These are phyloP conservation scores for Polylopha cassiicola DNA, from an alignment of 2,888 invertebrate species.

Conservation along the genomic window DNA sequence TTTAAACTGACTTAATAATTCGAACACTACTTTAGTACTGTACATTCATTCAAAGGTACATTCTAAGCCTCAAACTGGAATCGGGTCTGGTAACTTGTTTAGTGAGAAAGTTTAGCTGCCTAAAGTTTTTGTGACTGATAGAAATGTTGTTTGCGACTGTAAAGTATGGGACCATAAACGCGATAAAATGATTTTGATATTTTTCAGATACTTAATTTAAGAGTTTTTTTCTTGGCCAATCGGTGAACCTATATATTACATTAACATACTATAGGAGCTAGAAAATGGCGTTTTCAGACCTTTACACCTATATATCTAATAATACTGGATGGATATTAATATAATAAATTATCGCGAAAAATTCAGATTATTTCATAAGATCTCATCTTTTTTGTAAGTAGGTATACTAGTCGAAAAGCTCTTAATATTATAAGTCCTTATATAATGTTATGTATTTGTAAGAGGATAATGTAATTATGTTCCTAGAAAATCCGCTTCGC, in stretches of 20 bases:
- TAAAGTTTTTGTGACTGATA: too few relatives aligned
- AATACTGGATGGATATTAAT: conserved; percentile 75
- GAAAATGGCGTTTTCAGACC: conserved; percentile 48
- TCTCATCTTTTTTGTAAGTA: conserved; percentile 64
- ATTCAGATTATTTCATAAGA: conserved; percentile 72
- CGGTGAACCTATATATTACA: conserved; percentile 52
- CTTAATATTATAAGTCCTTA: conserved; percentile 68
- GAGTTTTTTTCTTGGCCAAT: conserved; percentile 46
- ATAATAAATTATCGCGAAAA: conserved; percentile 69
- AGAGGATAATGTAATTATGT: conserved; percentile 57
- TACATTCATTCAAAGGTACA: too few relatives aligned
- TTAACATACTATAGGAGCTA: conserved; percentile 61
- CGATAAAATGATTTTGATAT: conserved; percentile 20
- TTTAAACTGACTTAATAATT: too few relatives aligned
- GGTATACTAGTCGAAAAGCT: conserved; percentile 73
- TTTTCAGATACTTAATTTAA: conserved; percentile 39
- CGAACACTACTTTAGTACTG: too few relatives aligned
- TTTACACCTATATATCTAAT: conserved; percentile 70
- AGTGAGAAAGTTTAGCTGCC: too few relatives aligned
- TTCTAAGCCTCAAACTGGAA: too few relatives aligned
- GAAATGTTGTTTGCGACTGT: too few relatives aligned
- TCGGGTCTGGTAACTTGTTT: too few relatives aligned
- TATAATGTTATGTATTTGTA: conserved; percentile 49
- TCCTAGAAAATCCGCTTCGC: conserved; percentile 43
- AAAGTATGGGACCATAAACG: conserved; percentile 8